Base-by-base conservation (phyloP, 2,888 invertebrate genomes). In the Perizoma affinitatum region DNA sequence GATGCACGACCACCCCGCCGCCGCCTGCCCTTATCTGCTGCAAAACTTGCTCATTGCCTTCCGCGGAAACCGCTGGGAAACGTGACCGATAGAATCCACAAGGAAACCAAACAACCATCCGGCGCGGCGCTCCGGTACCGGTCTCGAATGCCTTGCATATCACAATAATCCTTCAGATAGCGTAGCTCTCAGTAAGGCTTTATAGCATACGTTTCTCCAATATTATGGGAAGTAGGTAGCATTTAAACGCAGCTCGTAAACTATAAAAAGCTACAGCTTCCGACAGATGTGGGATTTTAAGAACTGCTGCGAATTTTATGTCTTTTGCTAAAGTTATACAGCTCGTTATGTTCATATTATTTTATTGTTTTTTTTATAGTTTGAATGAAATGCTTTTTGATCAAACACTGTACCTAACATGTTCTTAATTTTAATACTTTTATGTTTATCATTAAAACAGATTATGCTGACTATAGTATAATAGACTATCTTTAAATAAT, bases 231-330 rank as follows among this genome's bases (percentile, higher is more conserved):
- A 61, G 56, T 56, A 52, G 71, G 72, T 73, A 68, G 61, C 61
- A 70, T 74, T 74, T 78, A 75, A 77, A 73, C 67, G 67, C 58
- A 64, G 47, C 61, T 76, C 75, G 73, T 80, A 74, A 79, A 77
- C 78, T 80, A 80, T 83, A 77, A 82, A 80, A 80, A 80, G 78
- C 73, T 68, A 65, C 72, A 74, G 76, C 75, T 80, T 79, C 77
- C 79, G 80, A 79, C 74, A 76, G 74, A 81, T 81, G 78, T 72
- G 72, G 68, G 63, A 70, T 78, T 77, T 79, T 73, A 73, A 76
- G 74, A 78, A 75, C 61, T 68, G 68, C 69, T 74, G 70, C 69
- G 53, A 66, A 73, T 72, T 69, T 70, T 60, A 65, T 63, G 57
- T 64, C 58, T 68, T 62, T 61, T 47, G 71, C 76, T 73, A 72